phyloP scores from a whole-genome alignment of 2,113 vertebrate genomes.

The Dicerorhinus sumatrensis region DNA sequence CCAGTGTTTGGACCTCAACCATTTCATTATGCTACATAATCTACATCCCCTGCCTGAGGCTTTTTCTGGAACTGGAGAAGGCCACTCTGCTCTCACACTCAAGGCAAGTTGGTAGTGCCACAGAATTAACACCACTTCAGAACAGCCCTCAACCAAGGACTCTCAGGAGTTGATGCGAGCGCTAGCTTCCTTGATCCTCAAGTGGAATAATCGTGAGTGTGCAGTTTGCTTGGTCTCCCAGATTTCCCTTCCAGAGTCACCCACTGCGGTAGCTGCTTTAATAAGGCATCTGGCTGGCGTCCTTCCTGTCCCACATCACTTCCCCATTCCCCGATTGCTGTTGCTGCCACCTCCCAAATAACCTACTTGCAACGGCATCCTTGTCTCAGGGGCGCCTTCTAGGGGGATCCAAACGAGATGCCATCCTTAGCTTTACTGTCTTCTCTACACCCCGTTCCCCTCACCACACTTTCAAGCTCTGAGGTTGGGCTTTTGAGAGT shows the following conservation, averaged over 20 bases:
- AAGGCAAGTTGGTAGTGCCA: not conserved
- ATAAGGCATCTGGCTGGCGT: not conserved
- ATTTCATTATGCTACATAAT: not conserved
- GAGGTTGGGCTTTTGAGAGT: not conserved
- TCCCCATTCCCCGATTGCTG: not conserved
- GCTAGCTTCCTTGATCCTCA: not conserved
- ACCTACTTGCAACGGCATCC: not conserved
- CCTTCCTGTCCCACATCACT: not conserved
- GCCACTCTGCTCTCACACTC: not conserved
- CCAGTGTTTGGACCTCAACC: not conserved
- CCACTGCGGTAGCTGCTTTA: not conserved
- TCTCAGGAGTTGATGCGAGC: not conserved
- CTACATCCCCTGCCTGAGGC: not conserved
- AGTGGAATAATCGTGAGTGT: not conserved
- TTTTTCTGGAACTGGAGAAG: not conserved
- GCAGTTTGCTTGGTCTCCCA: not conserved
- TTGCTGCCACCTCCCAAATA: not conserved
- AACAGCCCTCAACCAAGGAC: not conserved
- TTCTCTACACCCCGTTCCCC: not conserved
- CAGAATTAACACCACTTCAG: not conserved
- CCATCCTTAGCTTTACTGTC: not conserved
- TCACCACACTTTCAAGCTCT: not conserved
- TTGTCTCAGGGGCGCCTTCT: not conserved
- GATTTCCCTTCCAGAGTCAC: not conserved
- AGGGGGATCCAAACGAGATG: not conserved